Percentiles rank a stretch among this genome's conserved stretches.
phyloP scores from a whole-genome alignment of 2,888 invertebrate genomes.

The Agrilus biguttatus region DNA sequence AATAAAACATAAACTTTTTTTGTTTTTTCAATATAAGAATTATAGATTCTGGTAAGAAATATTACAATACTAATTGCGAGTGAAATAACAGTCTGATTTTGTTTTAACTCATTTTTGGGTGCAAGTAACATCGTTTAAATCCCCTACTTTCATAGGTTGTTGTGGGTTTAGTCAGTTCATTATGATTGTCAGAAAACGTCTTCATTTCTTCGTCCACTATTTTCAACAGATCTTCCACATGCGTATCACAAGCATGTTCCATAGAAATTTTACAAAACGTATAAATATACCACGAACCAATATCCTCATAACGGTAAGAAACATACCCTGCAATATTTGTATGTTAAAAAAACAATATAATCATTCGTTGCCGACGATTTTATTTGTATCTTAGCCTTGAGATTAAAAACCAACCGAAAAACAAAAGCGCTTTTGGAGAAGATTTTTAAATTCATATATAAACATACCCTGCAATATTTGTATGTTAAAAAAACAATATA shows the following conservation, averaged over 20 bases:
- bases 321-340: slow-evolving; percentile 31
- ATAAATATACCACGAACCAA: slow-evolving; percentile 60
- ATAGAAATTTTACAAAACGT: slow-evolving; percentile 50
- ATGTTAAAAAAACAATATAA: not conserved
- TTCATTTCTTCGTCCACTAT: slow-evolving; percentile 40
- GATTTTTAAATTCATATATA: too few species aligned
- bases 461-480: slow-evolving; percentile 31
- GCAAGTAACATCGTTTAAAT: slow-evolving; percentile 40
- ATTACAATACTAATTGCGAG: too few species aligned
- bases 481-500: not conserved
- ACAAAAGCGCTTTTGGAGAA: too few species aligned
- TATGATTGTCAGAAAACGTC: slow-evolving; percentile 15
- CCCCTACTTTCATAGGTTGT: slow-evolving; percentile 48
- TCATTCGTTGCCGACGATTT: too few species aligned
- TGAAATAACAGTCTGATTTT: too few species aligned
- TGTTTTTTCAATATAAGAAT: too few species aligned
- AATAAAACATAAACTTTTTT: too few species aligned
- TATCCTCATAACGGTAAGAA: slow-evolving; percentile 41
- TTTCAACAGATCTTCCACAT: slow-evolving; percentile 51
- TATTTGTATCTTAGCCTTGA: too few species aligned
- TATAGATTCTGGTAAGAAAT: too few species aligned
- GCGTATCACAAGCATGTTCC: slow-evolving; percentile 43
- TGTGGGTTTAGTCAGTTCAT: slow-evolving; percentile 37
- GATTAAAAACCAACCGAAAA: too few species aligned
- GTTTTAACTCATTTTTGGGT: slow-evolving; percentile 1